phyloP scores from a whole-genome alignment of 2,797 vertebrate species.

The Enteromius unitaeniatus region DNA sequence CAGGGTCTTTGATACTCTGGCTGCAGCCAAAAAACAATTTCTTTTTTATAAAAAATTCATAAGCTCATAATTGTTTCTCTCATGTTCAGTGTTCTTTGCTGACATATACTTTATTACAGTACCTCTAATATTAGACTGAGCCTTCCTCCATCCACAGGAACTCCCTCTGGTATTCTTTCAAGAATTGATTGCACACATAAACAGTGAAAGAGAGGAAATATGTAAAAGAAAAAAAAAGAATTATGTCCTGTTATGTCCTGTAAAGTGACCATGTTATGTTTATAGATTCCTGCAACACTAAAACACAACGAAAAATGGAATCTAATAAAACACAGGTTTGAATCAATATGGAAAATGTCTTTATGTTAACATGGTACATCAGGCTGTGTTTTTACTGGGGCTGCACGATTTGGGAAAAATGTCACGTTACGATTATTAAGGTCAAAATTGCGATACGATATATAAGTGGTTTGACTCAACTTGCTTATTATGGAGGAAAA shows the following conservation, averaged over 20 bases:
- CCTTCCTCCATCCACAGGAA: slow-evolving; percentile 8
- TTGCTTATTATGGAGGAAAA: no score
- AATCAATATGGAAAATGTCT: not conserved
- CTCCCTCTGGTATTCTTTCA: not conserved
- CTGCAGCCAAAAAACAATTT: slow-evolving; percentile 2
- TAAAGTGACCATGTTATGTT: not conserved
- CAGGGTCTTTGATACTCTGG: not conserved
- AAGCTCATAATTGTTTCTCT: slow-evolving; percentile 34
- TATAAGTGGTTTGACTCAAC: no score
- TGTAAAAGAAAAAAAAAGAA: not conserved
- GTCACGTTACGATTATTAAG: no score
- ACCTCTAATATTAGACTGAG: not conserved
- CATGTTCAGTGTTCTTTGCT: slow-evolving; percentile 5
- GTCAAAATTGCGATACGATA: no score
- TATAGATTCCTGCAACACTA: not conserved
- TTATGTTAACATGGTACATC: not conserved
- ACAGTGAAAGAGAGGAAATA: not conserved
- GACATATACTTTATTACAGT: slow-evolving; percentile 15
- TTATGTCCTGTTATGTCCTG: no score
- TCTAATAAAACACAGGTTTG: not conserved
- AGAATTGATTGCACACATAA: not conserved
- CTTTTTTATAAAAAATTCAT: slow-evolving; percentile 13
- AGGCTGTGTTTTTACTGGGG: not conserved
- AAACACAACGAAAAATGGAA: not conserved
- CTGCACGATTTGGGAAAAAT: no score